Evolutionary conservation across 2,888 invertebrate species (phyloP).

Genomic region (Caenorhabditis sp.): DNA sequence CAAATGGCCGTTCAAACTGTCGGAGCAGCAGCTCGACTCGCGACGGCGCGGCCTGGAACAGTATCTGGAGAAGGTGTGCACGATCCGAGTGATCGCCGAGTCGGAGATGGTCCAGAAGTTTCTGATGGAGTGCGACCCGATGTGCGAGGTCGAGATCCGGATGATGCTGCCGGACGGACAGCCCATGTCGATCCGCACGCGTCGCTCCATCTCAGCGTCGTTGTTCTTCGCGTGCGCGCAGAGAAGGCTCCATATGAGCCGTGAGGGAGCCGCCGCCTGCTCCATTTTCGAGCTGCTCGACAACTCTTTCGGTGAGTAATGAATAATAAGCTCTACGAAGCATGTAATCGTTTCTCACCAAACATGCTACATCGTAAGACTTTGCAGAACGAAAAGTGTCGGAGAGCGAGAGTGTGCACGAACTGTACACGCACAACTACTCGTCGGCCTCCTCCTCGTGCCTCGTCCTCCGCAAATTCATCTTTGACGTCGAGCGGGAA

Average conservation of each 20-base stretch:
- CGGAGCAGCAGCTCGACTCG: constrained; percentile 96
- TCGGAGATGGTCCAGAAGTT: constrained; percentile 90
- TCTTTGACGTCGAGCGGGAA: constrained; percentile 79
- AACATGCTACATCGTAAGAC: not conserved
- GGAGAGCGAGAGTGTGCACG: constrained; percentile 94
- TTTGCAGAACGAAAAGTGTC: constrained; percentile 91
- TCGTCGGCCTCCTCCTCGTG: constrained; percentile 97
- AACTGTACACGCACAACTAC: constrained; percentile 98
- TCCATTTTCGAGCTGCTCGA: constrained; percentile 97
- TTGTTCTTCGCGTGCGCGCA: constrained; percentile 59
- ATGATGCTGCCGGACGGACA: constrained; percentile 88
- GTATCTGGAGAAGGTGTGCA: constrained; percentile 97
- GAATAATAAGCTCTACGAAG: not conserved
- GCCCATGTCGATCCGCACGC: constrained; percentile 82
- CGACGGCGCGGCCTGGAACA: constrained; percentile 92
- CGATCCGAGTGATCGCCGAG: constrained; percentile 96
- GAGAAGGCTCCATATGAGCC: constrained; percentile 82
- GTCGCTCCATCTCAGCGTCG: constrained; percentile 78
- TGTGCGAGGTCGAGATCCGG: constrained; percentile 83
- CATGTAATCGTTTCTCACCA: not conserved
- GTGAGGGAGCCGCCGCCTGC: constrained; percentile 90
- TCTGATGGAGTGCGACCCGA: constrained; percentile 73
- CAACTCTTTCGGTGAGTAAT: constrained; percentile 91
- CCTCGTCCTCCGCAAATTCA: constrained; percentile 84
- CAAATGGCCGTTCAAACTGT: constrained; percentile 98